phyloP scores from a whole-genome alignment of 2,797 vertebrate species.

The Novumbra hubbsi region DNA sequence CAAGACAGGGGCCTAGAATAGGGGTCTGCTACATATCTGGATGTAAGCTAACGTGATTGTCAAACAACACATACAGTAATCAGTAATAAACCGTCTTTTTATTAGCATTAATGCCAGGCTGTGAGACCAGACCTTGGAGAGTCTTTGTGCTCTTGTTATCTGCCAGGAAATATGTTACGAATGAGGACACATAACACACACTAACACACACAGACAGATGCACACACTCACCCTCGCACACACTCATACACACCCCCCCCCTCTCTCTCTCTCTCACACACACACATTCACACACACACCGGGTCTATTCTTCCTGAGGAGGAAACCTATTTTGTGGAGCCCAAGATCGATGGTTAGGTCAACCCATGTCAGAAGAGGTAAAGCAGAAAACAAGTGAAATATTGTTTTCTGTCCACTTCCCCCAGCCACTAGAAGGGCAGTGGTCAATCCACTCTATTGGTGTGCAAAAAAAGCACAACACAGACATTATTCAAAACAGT shows the following conservation, averaged over 20 bases:
- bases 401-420: slow-evolving; percentile 64
- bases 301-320: slow-evolving; percentile 59
- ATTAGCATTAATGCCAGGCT: slow-evolving; percentile 39
- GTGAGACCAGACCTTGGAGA: slow-evolving; percentile 54
- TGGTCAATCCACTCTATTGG: slow-evolving; percentile 58
- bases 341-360: slow-evolving; percentile 72
- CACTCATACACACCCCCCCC: neutral
- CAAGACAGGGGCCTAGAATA: neutral
- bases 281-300: neutral
- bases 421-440: slow-evolving; percentile 43
- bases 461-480: slow-evolving; percentile 52
- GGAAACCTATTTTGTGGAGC: slow-evolving; percentile 57
- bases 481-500: slow-evolving; percentile 41
- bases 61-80: neutral
- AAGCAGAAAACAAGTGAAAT: slow-evolving; percentile 69
- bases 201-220: slow-evolving; percentile 1
- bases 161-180: slow-evolving; percentile 55
- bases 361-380: slow-evolving; percentile 70
- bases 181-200: slow-evolving; percentile 36
- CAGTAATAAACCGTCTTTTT: slow-evolving; percentile 26
- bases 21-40: neutral
- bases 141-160: slow-evolving; percentile 50
- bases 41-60: neutral
- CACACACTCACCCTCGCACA: slow-evolving; percentile 5
- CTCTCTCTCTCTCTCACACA: slow-evolving; percentile 3